Conservation (phyloP, 2,797 vertebrate species). For the Pseudocheirus occidentalis region DNA sequence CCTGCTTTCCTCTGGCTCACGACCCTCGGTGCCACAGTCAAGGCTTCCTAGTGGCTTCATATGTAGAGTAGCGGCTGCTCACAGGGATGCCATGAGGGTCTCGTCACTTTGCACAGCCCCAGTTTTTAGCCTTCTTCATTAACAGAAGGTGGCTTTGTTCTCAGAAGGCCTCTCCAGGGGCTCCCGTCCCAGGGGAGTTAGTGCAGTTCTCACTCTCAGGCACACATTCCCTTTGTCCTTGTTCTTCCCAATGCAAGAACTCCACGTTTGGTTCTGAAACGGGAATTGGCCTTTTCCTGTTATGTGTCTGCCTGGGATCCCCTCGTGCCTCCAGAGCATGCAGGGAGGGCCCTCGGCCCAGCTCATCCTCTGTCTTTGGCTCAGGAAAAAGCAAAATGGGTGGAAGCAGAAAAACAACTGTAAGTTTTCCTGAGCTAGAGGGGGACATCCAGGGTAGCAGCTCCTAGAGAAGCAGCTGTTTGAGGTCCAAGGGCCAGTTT, state of each 20-base stretch:
- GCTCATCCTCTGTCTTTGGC: not conserved
- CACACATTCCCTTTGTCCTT: not conserved
- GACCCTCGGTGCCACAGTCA: too few relatives aligned
- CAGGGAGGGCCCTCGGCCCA: not conserved
- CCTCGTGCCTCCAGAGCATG: constrained; percentile 19
- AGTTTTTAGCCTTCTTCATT: not conserved
- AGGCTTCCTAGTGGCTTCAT: too few relatives aligned
- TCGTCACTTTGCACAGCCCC: not conserved
- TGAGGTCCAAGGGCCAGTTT: not conserved
- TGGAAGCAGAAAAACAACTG: not conserved
- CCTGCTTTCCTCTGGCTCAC: too few relatives aligned
- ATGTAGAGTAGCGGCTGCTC: too few relatives aligned
- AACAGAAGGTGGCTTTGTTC: not conserved
- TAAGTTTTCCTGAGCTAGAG: not conserved
- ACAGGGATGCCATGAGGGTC: too few relatives aligned
- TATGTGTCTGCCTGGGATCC: not conserved
- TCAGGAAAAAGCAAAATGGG: not conserved
- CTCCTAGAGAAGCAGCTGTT: not conserved
- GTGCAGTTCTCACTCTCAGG: too few relatives aligned
- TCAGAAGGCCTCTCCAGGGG: too few relatives aligned
- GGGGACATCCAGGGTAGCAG: not conserved
- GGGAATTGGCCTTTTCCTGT: not conserved
- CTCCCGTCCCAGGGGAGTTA: too few relatives aligned
- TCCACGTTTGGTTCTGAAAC: constrained; percentile 3
- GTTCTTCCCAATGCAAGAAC: not conserved